phyloP scores from a whole-genome alignment of 23 tunicate species.

The Aplidium turbinatum region DNA sequence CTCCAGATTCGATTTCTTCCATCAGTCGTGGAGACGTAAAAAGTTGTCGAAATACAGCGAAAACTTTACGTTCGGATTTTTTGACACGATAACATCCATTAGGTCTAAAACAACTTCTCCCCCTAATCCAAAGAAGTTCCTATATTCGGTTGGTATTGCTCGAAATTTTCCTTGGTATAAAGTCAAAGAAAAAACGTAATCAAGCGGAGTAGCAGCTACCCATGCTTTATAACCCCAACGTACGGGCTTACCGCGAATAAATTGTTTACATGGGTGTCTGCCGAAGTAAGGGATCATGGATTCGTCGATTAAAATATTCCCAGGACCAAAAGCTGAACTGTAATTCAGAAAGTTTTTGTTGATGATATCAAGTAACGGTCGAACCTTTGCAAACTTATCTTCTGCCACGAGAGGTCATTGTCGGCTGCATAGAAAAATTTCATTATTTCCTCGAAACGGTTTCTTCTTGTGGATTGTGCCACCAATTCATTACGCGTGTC shows the following conservation, averaged over 20 bases:
- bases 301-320: conserved; percentile 6
- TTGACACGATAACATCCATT: background rate
- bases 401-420: background rate
- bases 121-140: conserved; percentile 11
- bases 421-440: conserved; percentile 21
- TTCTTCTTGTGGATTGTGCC: conserved; percentile 5
- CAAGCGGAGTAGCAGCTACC: conserved; percentile 11
- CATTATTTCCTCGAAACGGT: conserved; percentile 15
- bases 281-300: conserved; percentile 12
- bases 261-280: conserved; percentile 13
- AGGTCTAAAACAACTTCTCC: conserved; percentile 14
- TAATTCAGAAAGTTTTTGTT: conserved; percentile 13
- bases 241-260: conserved; percentile 12
- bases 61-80: background rate
- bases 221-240: conserved; percentile 27
- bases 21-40: background rate
- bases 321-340: conserved; percentile 9
- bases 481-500: conserved; percentile 2
- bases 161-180: conserved; percentile 10
- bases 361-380: conserved; percentile 16
- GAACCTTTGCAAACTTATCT: conserved; percentile 11
- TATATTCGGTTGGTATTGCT: conserved; percentile 1
- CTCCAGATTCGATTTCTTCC: background rate
- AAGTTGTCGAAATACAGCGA: conserved; percentile 15
- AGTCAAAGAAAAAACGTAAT: background rate